These are phyloP conservation scores for Corbicula japonica DNA, from an alignment of 2,888 invertebrate genomes.

Conservation along the genomic window DNA sequence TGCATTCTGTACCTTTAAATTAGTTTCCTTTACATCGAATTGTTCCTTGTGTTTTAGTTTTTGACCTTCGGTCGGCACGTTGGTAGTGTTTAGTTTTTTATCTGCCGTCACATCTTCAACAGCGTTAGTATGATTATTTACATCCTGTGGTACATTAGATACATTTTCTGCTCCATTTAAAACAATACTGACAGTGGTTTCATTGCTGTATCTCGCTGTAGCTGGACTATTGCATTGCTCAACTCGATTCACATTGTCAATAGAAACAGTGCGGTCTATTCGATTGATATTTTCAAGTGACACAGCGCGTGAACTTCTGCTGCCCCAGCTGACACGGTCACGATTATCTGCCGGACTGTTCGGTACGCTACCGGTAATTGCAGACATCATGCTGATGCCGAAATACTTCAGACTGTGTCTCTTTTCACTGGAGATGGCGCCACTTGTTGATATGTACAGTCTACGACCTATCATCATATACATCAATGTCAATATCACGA, in stretches of 20 bases:
- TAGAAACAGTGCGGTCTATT: conserved; percentile 47
- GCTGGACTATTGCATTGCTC: conserved; percentile 31
- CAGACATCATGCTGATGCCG: conserved; percentile 62
- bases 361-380: conserved; percentile 62
- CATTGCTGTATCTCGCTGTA: conserved; percentile 18
- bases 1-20: too few species aligned
- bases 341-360: conserved; percentile 45
- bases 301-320: conserved; percentile 46
- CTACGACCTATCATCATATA: conserved; percentile 63
- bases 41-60: too few species aligned
- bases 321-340: conserved; percentile 27
- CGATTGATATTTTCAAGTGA: conserved; percentile 59
- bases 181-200: conserved; percentile 29
- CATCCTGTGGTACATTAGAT: too few species aligned
- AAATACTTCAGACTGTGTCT: conserved; percentile 63
- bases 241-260: conserved; percentile 56
- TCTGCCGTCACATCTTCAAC: too few species aligned
- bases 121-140: too few species aligned
- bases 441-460: conserved; percentile 58
- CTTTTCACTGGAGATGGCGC: conserved; percentile 45
- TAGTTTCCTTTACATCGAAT: too few species aligned
- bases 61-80: too few species aligned
- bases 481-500: conserved; percentile 57
- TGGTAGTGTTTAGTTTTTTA: too few species aligned
- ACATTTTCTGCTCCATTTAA: conserved; percentile 26